A percentile compares a stretch with the other conserved stretches of the same genome.
Evolutionary conservation across 2,888 invertebrate species (phyloP).

Genomic region (Melieria omissa): DNA sequence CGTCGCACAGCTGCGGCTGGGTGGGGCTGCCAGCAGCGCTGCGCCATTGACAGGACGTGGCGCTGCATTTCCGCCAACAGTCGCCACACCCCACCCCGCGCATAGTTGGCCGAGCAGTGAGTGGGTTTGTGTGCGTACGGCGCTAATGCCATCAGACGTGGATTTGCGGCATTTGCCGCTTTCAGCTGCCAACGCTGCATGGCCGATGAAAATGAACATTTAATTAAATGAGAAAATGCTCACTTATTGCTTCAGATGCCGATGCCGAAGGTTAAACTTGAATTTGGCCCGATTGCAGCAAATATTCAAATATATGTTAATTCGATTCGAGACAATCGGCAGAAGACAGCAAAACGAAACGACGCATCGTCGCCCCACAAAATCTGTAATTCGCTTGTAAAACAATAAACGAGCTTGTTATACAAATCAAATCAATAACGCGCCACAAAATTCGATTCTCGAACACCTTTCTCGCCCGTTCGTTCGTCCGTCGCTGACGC

Average conservation of each 20-base stretch:
- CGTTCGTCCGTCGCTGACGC: neutral
- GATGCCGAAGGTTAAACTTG: neutral
- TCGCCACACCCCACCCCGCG: too few relatives aligned
- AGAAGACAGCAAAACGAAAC: too few relatives aligned
- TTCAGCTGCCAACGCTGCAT: neutral
- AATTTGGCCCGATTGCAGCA: neutral
- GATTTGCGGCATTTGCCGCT: neutral
- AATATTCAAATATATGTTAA: slow-evolving; percentile 1
- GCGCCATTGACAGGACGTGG: too few relatives aligned
- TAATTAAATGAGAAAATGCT: slow-evolving; percentile 16
- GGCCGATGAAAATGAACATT: slow-evolving; percentile 22
- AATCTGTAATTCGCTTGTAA: slow-evolving; percentile 51
- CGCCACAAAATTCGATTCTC: slow-evolving; percentile 45
- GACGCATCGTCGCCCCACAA: neutral
- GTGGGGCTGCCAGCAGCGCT: too few relatives aligned
- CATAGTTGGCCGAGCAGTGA: too few relatives aligned
- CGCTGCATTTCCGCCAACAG: too few relatives aligned
- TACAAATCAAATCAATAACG: slow-evolving; percentile 64
- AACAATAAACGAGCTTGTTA: slow-evolving; percentile 67
- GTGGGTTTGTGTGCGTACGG: too few relatives aligned
- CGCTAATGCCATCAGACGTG: too few relatives aligned
- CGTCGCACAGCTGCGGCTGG: neutral
- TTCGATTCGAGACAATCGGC: neutral
- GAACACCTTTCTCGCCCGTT: slow-evolving; percentile 39
- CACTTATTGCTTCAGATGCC: neutral